Conservation (phyloP, 2,113 vertebrate species). For the Arenaria interpres region DNA sequence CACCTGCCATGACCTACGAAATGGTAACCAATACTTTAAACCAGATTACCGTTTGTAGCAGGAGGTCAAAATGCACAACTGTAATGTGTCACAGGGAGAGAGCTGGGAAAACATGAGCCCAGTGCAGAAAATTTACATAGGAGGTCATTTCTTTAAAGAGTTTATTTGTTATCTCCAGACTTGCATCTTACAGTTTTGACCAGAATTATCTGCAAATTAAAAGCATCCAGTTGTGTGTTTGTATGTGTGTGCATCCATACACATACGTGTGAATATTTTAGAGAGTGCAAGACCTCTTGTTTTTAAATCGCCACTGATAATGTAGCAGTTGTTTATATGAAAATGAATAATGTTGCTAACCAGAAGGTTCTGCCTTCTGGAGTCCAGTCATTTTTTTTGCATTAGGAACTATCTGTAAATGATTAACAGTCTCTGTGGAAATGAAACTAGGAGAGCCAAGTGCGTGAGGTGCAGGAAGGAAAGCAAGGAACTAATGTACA, state of each 20-base stretch:
- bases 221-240: background rate
- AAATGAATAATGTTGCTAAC: background rate
- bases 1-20: background rate
- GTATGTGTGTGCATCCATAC: background rate
- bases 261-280: background rate
- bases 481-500: background rate
- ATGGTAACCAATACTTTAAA: background rate
- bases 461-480: background rate
- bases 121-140: background rate
- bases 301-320: background rate
- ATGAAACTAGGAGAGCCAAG: background rate
- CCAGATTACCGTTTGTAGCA: background rate
- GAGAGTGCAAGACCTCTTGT: background rate
- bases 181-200: background rate
- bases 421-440: constrained; percentile 22
- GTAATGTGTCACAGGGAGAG: background rate
- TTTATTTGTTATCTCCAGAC: background rate
- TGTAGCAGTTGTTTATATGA: constrained; percentile 23
- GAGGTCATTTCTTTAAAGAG: background rate
- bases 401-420: constrained; percentile 9
- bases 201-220: background rate
- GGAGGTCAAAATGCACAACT: background rate
- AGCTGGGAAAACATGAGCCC: background rate
- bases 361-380: constrained; percentile 17
- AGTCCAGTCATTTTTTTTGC: background rate